Evolutionary conservation across 2,888 invertebrate species (phyloP), one percentile per base, ranked within the genome.

Genomic region (Argyra leucocephala): DNA sequence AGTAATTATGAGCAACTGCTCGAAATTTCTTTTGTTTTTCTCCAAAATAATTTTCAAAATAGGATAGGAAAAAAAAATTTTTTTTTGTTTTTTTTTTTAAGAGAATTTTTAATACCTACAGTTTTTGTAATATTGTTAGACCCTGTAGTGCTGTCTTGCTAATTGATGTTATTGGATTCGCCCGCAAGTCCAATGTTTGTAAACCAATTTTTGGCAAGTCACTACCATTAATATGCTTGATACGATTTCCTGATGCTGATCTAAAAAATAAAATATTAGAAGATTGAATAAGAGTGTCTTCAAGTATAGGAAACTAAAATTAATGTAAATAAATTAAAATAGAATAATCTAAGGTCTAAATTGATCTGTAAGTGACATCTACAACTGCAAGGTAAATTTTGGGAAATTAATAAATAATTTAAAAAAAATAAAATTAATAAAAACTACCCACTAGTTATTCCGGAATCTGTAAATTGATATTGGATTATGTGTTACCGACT

Each of bases 171-270:
- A 93, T 82, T 26, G 93, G 92, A 83, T 94, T 94, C 69, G 88
- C 91, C 72, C 90, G 88, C 72, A 96, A 83, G 75, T 93, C 92
- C 58, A 96, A 82, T 57, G 89, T 85, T 69, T 86, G 83, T 65
- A 96, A 83, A 73, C 87, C 85, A 48, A n/a, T 48, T 71, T 84
- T 83, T 74, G 85, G 85, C 74, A 94, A 84, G 70, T 87, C 83
- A 66, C 88, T 84, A 64, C 84, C 84, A n/a, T 84, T 85, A 73
- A 94, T 85, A 78, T 83, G 85, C 74, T 86, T 86, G 75, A 96
- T 88, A 71, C 86, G 86, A 81, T 96, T 96, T 77, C 89, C 87
- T 31, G 90, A 89, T 76, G 93, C 81, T 61, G 90, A 90, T 76
- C 95, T 93, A 82, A 68, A 75, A 71, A 31, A 31, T 10, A 31